These are phyloP conservation scores for Ormyrus labotus DNA, from an alignment of 2,888 invertebrate species.

Conservation along the genomic window DNA sequence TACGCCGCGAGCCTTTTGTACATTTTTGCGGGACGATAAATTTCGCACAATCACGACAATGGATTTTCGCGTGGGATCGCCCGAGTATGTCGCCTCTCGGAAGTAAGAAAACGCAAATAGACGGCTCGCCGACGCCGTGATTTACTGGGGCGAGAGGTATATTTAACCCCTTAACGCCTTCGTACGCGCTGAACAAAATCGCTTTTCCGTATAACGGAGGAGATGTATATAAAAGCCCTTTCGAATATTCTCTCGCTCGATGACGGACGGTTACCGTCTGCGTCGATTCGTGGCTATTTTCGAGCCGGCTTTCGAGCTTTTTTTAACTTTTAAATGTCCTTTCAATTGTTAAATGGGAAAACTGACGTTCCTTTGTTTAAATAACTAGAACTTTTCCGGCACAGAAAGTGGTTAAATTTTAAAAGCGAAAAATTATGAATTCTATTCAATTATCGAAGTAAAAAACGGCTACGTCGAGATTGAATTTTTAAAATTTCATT, in stretches of 20 bases:
- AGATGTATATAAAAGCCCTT: slow-evolving; percentile 1
- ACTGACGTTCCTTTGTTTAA: no score
- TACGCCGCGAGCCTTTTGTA: neutral
- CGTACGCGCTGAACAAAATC: slow-evolving; percentile 21
- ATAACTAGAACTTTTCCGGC: no score
- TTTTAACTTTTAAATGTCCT: no score
- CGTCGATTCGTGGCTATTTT: neutral
- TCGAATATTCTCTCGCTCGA: neutral
- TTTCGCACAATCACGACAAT: slow-evolving; percentile 29
- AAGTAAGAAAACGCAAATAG: neutral
- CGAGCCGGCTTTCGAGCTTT: neutral
- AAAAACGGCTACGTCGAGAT: no score
- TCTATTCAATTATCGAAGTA: no score
- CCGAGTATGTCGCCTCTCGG: neutral
- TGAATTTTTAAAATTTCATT: no score
- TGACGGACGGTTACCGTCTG: neutral
- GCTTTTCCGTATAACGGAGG: slow-evolving; percentile 7
- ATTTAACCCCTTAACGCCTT: slow-evolving; percentile 35
- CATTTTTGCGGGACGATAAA: slow-evolving; percentile 10
- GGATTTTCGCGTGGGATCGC: slow-evolving; percentile 30
- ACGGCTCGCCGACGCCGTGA: neutral
- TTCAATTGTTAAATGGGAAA: no score
- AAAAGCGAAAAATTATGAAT: no score
- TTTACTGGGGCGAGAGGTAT: slow-evolving; percentile 21
- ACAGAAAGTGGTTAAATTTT: no score